Percentiles rank a stretch among this genome's conserved stretches.
Conservation (phyloP, 2,888 invertebrate species). For the Molanna angustata region DNA sequence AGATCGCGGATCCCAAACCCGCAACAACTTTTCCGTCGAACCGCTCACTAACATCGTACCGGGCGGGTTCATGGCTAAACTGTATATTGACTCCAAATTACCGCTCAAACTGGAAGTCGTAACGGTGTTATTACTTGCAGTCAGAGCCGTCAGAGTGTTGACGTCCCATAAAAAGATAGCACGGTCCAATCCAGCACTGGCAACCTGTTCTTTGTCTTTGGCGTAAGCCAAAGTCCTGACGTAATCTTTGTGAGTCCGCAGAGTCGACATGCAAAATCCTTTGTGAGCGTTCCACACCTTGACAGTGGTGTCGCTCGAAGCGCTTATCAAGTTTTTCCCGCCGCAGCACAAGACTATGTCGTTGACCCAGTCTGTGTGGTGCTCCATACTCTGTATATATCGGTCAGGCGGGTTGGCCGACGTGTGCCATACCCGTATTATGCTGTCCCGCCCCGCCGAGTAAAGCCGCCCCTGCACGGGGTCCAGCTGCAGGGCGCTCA, state of each 20-base stretch:
- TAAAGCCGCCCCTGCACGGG: conserved; percentile 83
- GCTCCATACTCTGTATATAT: conserved; percentile 90
- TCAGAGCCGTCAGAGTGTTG: conserved; percentile 93
- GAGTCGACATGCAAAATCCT: conserved; percentile 98
- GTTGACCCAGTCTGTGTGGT: conserved; percentile 99
- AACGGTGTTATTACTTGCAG: conserved; percentile 97
- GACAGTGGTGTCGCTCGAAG: conserved; percentile 98
- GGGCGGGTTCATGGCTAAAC: conserved; percentile 95
- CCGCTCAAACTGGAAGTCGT: conserved; percentile 96
- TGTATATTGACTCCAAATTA: conserved; percentile 98
- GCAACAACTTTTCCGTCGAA: conserved; percentile 89
- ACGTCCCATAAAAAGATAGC: conserved; percentile 99
- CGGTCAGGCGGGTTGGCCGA: conserved; percentile 54
- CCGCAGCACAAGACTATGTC: conserved; percentile 97
- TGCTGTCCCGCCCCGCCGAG: conserved; percentile 95
- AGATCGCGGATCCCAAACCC: conserved; percentile 96
- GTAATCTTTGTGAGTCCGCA: conserved; percentile 97
- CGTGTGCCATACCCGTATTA: conserved; percentile 89
- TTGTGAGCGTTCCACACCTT: conserved; percentile 99
- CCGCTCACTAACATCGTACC: conserved; percentile 96
- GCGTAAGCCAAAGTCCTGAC: conserved; percentile 98
- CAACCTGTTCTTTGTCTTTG: conserved; percentile 92
- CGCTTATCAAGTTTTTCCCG: conserved; percentile 96
- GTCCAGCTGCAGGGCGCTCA: conserved; percentile 94
- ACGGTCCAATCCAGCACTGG: conserved; percentile 95